Percentiles rank a stretch among this genome's conserved stretches.
Evolutionary conservation across 2,888 invertebrate species (phyloP).

Genomic region (Lasioglossum zephyrum): DNA sequence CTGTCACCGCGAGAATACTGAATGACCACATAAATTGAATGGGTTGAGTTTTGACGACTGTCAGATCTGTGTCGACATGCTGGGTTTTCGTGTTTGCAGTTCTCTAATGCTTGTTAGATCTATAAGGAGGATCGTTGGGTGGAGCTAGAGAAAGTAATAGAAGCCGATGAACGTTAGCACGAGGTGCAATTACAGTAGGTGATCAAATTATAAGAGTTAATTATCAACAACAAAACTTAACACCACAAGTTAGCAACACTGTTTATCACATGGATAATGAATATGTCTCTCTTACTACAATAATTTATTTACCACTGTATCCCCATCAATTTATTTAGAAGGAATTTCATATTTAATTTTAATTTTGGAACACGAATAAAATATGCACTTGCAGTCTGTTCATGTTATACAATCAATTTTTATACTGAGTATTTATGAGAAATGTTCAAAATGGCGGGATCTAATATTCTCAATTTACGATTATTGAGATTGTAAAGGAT

Average conservation of each 20-base stretch:
- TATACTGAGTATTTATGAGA: too few species aligned
- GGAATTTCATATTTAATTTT: not conserved
- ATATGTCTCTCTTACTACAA: not conserved
- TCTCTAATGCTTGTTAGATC: not conserved
- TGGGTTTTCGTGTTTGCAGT: not conserved
- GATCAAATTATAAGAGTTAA: too few species aligned
- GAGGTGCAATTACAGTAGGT: not conserved
- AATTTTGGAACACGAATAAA: not conserved
- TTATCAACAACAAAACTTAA: not conserved
- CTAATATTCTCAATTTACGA: too few species aligned
- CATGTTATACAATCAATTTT: not conserved
- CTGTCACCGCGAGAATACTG: not conserved
- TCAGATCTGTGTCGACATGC: not conserved
- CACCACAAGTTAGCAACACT: not conserved
- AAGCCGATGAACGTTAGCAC: not conserved
- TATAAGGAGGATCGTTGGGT: not conserved
- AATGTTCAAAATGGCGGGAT: too few species aligned
- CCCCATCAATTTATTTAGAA: not conserved
- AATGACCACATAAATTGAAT: not conserved
- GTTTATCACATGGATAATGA: too few species aligned
- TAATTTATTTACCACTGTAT: not conserved
- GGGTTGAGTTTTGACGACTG: not conserved
- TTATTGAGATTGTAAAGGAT: too few species aligned
- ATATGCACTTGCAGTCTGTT: too few species aligned
- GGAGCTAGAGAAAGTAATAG: not conserved